These are phyloP conservation scores for Cyclura pinguis DNA, from an alignment of 2,797 vertebrate genomes.

Conservation along the genomic window DNA sequence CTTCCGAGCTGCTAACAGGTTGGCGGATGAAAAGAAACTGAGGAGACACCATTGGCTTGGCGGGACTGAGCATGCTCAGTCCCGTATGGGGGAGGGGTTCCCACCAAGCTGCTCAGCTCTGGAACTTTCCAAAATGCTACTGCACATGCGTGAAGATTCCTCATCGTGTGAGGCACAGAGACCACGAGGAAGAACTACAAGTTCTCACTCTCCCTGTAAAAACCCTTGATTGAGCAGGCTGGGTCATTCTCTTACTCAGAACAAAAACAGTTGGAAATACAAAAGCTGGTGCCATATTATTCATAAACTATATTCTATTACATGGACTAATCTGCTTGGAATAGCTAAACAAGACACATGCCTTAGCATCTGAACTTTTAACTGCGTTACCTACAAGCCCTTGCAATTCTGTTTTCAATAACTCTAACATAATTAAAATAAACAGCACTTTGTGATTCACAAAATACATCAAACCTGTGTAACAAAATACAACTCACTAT, in stretches of 20 bases:
- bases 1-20: too few species aligned
- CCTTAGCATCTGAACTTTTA: not conserved
- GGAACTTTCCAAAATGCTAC: too few species aligned
- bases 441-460: not conserved
- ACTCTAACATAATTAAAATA: not conserved
- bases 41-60: too few species aligned
- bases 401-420: not conserved
- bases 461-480: not conserved
- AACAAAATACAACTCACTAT: not conserved
- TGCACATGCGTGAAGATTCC: too few species aligned
- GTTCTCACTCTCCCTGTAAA: too few species aligned
- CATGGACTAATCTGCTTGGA: not conserved
- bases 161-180: too few species aligned
- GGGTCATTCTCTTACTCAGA: not conserved
- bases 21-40: too few species aligned
- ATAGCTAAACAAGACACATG: not conserved
- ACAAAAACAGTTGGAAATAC: not conserved
- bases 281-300: not conserved
- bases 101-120: too few species aligned
- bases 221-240: not conserved
- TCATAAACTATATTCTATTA: not conserved
- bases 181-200: too few species aligned
- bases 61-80: too few species aligned
- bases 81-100: too few species aligned
- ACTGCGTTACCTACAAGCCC: not conserved